Evolutionary conservation across 2,888 invertebrate genomes (phyloP).

Genomic region (Calameuta pallipes): DNA sequence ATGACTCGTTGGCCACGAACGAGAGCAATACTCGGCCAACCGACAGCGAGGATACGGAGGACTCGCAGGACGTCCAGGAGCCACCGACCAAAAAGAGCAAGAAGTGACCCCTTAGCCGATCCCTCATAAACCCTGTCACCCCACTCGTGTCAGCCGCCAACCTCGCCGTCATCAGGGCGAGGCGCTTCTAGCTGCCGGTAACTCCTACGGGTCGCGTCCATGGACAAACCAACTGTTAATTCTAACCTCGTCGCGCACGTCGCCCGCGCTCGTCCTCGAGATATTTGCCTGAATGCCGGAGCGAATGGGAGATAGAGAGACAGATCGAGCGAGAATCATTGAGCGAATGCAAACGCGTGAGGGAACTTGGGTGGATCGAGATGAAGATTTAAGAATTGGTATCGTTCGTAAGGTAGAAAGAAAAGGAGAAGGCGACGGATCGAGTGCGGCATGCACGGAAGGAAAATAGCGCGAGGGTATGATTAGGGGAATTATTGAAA

Average conservation of each 20-base stretch:
- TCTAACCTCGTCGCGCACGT: neutral
- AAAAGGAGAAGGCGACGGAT: neutral
- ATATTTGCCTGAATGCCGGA: neutral
- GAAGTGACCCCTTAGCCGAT: conserved; percentile 67
- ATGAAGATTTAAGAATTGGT: neutral
- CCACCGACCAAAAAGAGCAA: conserved; percentile 69
- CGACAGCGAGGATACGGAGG: conserved; percentile 61
- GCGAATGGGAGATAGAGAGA: neutral
- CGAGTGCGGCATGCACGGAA: neutral
- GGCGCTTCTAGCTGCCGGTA: conserved; percentile 48
- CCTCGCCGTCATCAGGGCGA: conserved; percentile 55
- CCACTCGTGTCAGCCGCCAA: conserved; percentile 56
- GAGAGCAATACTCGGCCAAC: conserved; percentile 57
- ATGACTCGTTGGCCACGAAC: conserved; percentile 69
- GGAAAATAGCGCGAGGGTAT: neutral
- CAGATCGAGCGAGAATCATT: neutral
- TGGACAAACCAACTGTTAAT: neutral
- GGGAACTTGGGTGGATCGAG: neutral
- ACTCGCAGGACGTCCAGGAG: conserved; percentile 66
- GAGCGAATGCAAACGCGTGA: neutral
- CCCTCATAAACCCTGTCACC: conserved; percentile 44
- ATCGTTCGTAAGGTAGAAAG: neutral
- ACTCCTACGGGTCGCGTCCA: neutral
- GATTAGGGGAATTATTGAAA: neutral
- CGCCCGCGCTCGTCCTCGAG: conserved; percentile 1